Conservation (phyloP, 1,140 invertebrate species). For the Caerostris extrusa region DNA sequence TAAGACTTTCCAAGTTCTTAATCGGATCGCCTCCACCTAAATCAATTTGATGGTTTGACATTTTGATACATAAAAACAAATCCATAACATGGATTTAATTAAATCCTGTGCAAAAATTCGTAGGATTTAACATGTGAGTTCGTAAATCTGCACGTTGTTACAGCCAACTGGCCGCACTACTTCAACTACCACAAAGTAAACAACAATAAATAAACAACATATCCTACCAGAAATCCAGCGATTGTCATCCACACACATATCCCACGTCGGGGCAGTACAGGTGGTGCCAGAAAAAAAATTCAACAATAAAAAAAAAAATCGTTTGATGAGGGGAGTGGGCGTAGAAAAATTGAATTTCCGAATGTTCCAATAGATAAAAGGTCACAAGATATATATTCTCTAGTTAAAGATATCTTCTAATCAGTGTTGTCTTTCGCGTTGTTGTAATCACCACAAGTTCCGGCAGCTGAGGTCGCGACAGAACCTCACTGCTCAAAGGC, state of each 20-base stretch:
- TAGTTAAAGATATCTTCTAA: background rate
- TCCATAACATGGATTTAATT: too few relatives aligned
- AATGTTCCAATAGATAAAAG: background rate
- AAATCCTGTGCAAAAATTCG: too few relatives aligned
- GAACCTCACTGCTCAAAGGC: background rate
- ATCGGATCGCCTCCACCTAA: too few relatives aligned
- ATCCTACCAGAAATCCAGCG: constrained; percentile 53
- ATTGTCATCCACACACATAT: constrained; percentile 53
- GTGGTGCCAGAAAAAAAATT: background rate
- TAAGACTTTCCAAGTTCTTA: too few relatives aligned
- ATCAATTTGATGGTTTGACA: too few relatives aligned
- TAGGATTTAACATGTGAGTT: too few relatives aligned
- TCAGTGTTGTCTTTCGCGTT: background rate
- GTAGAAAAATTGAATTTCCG: background rate
- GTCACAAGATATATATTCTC: constrained; percentile 5
- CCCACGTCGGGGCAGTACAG: constrained; percentile 17
- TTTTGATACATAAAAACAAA: too few relatives aligned
- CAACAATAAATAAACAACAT: constrained; percentile 24
- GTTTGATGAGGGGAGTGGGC: too few relatives aligned
- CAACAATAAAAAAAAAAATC: constrained; percentile 1
- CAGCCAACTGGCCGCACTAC: background rate
- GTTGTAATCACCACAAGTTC: constrained; percentile 21
- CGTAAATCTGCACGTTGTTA: background rate
- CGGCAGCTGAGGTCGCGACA: background rate
- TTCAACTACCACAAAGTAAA: constrained; percentile 16